These are phyloP conservation scores for Lutraria lutraria DNA, from an alignment of 2,888 invertebrate genomes.

Conservation along the genomic window DNA sequence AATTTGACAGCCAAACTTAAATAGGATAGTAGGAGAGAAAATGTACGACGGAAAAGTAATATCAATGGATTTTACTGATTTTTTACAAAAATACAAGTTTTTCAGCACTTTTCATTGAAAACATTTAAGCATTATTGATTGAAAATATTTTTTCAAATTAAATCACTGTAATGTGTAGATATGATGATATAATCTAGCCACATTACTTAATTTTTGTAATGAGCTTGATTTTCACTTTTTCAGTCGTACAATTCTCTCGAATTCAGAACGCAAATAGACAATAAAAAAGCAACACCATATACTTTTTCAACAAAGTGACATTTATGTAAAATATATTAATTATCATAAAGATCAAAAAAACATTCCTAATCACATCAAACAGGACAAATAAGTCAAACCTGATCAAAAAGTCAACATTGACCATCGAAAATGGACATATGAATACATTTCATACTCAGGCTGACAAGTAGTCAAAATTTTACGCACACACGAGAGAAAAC, in stretches of 20 bases:
- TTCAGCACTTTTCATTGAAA: too few relatives aligned
- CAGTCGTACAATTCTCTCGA: neutral
- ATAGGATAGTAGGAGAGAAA: neutral
- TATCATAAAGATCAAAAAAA: conserved; percentile 67
- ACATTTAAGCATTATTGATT: too few relatives aligned
- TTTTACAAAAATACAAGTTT: too few relatives aligned
- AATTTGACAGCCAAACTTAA: conserved; percentile 19
- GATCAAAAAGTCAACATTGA: conserved; percentile 22
- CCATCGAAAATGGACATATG: neutral
- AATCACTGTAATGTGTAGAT: too few relatives aligned
- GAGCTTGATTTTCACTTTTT: too few relatives aligned
- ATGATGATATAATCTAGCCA: too few relatives aligned
- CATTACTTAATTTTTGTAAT: too few relatives aligned
- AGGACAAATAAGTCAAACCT: conserved; percentile 38
- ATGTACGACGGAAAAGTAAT: conserved; percentile 1
- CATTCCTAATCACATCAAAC: conserved; percentile 64
- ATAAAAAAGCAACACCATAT: conserved; percentile 48
- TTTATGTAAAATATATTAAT: conserved; percentile 71
- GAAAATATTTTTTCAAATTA: too few relatives aligned
- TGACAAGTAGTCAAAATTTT: conserved; percentile 36
- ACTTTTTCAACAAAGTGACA: conserved; percentile 67
- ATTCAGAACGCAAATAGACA: neutral
- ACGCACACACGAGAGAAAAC: conserved; percentile 59
- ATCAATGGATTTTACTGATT: too few relatives aligned
- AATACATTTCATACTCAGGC: conserved; percentile 12